phyloP scores from a whole-genome alignment of 2,888 invertebrate genomes.

The Gortyna flavago region DNA sequence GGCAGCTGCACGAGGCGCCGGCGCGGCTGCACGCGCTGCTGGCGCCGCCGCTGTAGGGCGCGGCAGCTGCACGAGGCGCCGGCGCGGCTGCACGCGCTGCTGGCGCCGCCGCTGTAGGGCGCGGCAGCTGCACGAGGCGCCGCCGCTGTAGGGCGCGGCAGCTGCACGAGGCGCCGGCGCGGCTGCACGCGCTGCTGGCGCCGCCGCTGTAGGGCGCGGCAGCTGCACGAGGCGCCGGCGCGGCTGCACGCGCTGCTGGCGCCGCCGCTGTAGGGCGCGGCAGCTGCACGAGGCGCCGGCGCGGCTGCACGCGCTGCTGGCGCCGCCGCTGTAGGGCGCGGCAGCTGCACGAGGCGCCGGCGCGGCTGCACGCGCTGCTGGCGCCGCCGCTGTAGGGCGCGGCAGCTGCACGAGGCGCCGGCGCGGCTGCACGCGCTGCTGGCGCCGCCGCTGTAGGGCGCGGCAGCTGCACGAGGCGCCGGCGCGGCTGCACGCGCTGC shows the following conservation, averaged over 20 bases:
- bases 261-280: slow-evolving; percentile 57
- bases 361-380: slow-evolving; percentile 67
- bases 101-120: slow-evolving; percentile 78
- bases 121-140: slow-evolving; percentile 71
- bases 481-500: slow-evolving; percentile 68
- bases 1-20: slow-evolving; percentile 61
- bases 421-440: slow-evolving; percentile 45
- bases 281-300: slow-evolving; percentile 61
- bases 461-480: no score
- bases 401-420: slow-evolving; percentile 61
- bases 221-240: no score
- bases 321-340: no score
- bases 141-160: slow-evolving; percentile 62
- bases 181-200: slow-evolving; percentile 55
- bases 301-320: slow-evolving; percentile 47
- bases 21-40: slow-evolving; percentile 42
- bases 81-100: no score
- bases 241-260: slow-evolving; percentile 67
- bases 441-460: slow-evolving; percentile 79
- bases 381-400: slow-evolving; percentile 58
- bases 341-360: no score
- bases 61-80: slow-evolving; percentile 97
- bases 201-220: no score
- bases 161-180: slow-evolving; percentile 57
- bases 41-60: background rate